Base-by-base conservation (phyloP, 2,888 invertebrate genomes). In the Cephus pulcher region DNA sequence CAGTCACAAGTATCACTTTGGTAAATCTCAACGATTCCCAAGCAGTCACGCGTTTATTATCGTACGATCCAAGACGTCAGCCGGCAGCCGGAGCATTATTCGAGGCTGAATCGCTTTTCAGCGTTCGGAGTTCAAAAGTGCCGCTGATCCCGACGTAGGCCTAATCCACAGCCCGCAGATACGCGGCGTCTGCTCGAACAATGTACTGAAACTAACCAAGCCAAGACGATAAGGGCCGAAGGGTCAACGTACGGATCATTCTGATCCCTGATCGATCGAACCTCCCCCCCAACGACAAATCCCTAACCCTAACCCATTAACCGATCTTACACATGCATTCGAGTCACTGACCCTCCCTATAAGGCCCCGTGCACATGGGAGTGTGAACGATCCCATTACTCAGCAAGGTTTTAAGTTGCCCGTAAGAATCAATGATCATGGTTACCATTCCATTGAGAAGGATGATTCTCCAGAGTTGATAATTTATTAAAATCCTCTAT, bases 381-480 rank as follows among this genome's bases (percentile, higher is more conserved):
- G 74, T 74, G 74, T 23, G 74, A 74, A 35, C 74, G 74, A 74
- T 74, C 74, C 74, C n/a, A 74, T 74, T 74, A 74, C 32, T 34
- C 32, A 35, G 34, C 74, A 34, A 33, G 35, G 74, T 12, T n/a
- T 74, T 40, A 35, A 35, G 30, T 74, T 35, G 35, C 35, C 23
- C 74, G 74, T 33, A 34, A 71, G 71, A 34, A 71, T 32, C 71
- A 71, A 71, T 71, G 34, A 71, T 71, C 71, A 32, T 2, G 33
- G 71, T 34, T 34, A 71, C 71, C n/a, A 32, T 56, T 56, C 56
- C 56, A 56, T 56, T 56, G 56, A 56, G 56, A 9, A 56, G 56
- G 56, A 56, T 56, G 56, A 56, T 23, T 56, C 23, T 56, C 1
- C 9, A 9, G 56, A 56, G 56, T 56, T 56, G 56, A 56, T 56